phyloP scores from a whole-genome alignment of 2,888 invertebrate species.

The Apantesis nais region DNA sequence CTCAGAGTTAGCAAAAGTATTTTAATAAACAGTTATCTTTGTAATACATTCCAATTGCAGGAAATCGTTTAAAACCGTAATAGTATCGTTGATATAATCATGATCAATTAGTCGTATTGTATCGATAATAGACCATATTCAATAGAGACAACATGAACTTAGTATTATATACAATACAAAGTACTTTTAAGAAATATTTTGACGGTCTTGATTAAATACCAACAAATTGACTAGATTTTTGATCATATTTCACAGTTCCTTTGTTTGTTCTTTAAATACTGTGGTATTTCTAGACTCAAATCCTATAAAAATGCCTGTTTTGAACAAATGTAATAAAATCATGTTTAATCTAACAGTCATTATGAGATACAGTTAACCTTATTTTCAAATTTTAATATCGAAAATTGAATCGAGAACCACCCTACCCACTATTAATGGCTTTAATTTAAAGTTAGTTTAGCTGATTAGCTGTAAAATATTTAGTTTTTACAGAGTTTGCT shows the following conservation, averaged over 20 bases:
- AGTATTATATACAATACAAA: neutral
- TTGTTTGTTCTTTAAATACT: neutral
- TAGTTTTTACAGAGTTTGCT: too few relatives aligned
- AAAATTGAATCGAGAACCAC: slow-evolving; percentile 1
- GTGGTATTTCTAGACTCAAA: neutral
- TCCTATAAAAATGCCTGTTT: neutral
- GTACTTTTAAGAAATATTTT: neutral
- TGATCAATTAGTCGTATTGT: neutral
- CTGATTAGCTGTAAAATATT: neutral
- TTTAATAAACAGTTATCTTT: neutral
- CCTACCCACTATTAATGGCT: neutral
- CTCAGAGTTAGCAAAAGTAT: neutral
- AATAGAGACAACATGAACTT: neutral
- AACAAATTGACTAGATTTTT: neutral
- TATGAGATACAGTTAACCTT: slow-evolving; percentile 10
- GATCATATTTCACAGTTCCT: neutral
- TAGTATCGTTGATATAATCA: neutral
- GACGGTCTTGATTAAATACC: neutral
- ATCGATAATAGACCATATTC: neutral
- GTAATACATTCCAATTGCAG: neutral
- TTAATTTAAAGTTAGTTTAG: too few relatives aligned
- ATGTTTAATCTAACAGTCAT: slow-evolving; percentile 30
- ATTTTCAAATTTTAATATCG: neutral
- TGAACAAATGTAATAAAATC: slow-evolving; percentile 21
- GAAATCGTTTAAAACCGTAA: neutral